Conservation (phyloP, 1,140 invertebrate species). For the Drosophila aff. region DNA sequence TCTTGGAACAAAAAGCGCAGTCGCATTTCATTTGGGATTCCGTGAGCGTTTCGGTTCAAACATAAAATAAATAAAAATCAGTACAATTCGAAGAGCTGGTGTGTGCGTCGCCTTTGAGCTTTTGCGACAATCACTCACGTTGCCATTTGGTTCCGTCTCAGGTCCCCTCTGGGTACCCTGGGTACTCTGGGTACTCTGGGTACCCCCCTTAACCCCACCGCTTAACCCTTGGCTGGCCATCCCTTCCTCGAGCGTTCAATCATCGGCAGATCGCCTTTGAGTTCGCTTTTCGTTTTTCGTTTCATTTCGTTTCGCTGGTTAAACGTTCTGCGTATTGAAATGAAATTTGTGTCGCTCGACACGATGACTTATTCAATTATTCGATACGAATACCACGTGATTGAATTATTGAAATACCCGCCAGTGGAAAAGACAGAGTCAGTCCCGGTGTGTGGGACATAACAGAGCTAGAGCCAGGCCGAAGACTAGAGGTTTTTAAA, state of each 20-base stretch:
- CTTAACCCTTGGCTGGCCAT: background rate
- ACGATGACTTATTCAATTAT: constrained; percentile 84
- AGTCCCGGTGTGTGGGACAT: background rate
- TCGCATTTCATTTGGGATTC: constrained; percentile 71
- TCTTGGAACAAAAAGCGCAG: constrained; percentile 39
- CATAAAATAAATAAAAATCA: constrained; percentile 84
- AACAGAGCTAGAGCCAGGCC: background rate
- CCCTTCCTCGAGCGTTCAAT: constrained; percentile 38
- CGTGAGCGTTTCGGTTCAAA: constrained; percentile 77
- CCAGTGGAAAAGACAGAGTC: background rate
- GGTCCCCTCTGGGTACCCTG: background rate
- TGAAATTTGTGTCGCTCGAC: constrained; percentile 82
- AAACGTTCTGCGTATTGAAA: constrained; percentile 82
- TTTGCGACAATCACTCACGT: constrained; percentile 83
- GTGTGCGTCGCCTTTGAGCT: constrained; percentile 75
- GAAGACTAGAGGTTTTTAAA: background rate
- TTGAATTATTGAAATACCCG: constrained; percentile 77
- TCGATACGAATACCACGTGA: constrained; percentile 76
- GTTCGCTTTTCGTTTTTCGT: constrained; percentile 9
- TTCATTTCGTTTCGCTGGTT: constrained; percentile 53
- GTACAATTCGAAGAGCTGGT: constrained; percentile 80
- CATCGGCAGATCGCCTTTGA: constrained; percentile 74
- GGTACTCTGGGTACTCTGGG: background rate
- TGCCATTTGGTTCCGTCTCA: constrained; percentile 56
- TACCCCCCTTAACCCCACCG: background rate